Percentiles rank a stretch among this genome's conserved stretches.
These are phyloP conservation scores for Nesogale talazaci DNA, from an alignment of 2,113 vertebrate species.

Conservation along the genomic window DNA sequence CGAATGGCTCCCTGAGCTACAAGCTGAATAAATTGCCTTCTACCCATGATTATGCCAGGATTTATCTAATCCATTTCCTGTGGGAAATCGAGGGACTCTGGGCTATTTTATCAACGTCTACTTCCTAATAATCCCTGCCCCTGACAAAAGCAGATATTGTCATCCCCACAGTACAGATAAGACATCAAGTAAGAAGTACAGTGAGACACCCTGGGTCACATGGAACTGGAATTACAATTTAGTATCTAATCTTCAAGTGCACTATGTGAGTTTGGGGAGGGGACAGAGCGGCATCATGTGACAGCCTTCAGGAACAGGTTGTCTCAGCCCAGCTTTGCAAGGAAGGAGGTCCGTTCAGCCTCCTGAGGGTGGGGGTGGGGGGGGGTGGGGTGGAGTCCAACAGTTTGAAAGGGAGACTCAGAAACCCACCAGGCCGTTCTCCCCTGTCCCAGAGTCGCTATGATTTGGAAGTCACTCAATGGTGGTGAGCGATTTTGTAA, in stretches of 20 bases:
- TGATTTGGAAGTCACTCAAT: too few species aligned
- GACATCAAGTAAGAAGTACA: slow-evolving; percentile 55
- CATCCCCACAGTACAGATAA: slow-evolving; percentile 53
- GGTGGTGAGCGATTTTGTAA: background rate
- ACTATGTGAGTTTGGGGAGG: slow-evolving; percentile 24
- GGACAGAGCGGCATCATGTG: slow-evolving; percentile 14
- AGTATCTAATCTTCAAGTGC: slow-evolving; percentile 33
- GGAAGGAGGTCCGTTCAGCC: background rate
- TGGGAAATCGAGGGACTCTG: slow-evolving; percentile 61
- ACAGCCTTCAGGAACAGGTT: background rate
- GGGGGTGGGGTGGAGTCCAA: background rate
- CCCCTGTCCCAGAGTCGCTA: too few species aligned
- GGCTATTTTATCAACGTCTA: slow-evolving; percentile 63
- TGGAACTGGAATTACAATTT: slow-evolving; percentile 44
- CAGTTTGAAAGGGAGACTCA: too few species aligned
- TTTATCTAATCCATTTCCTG: slow-evolving; percentile 64
- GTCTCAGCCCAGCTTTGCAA: background rate
- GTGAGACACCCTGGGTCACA: slow-evolving; percentile 43
- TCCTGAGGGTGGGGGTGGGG: too few species aligned
- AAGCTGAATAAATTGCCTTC: slow-evolving; percentile 35
- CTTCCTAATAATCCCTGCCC: slow-evolving; percentile 61
- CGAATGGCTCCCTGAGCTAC: slow-evolving; percentile 46
- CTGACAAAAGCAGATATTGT: slow-evolving; percentile 77
- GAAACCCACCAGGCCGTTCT: too few species aligned
- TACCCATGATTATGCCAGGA: slow-evolving; percentile 44